Conservation (phyloP, 2,113 vertebrate genomes). For the Chloropsis cyanopogon region DNA sequence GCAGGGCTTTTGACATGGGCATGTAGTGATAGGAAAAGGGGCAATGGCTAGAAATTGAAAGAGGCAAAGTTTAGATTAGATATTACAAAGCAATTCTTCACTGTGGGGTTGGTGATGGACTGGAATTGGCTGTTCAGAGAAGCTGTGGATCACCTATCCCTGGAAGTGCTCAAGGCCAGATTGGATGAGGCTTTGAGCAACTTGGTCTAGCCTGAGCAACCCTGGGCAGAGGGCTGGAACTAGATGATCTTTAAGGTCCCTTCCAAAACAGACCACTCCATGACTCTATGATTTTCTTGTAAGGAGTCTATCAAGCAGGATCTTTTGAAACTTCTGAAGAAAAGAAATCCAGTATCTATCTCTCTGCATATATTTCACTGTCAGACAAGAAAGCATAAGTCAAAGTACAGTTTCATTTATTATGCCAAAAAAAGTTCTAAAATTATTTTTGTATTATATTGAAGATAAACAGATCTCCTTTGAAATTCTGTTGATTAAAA, state of each 20-base stretch:
- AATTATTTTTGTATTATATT: background rate
- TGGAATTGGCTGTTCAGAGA: background rate
- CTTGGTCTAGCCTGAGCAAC: background rate
- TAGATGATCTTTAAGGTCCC: background rate
- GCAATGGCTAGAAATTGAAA: background rate
- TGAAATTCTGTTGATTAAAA: constrained; percentile 16
- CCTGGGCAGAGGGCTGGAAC: background rate
- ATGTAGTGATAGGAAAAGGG: background rate
- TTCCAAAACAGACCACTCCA: background rate
- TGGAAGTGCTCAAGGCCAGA: background rate
- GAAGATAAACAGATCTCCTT: background rate
- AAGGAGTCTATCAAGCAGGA: background rate
- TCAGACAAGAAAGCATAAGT: background rate
- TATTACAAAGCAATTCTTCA: background rate
- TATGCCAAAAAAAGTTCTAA: background rate
- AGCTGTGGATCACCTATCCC: background rate
- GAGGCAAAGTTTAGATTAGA: background rate
- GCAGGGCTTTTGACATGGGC: background rate
- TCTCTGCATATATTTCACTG: background rate
- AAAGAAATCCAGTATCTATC: accelerated
- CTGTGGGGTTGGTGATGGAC: background rate
- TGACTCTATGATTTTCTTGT: background rate
- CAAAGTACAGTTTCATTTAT: background rate
- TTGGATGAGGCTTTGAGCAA: background rate
- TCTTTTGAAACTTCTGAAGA: background rate